These are phyloP conservation scores for Eubasilissa regina DNA, from an alignment of 1,140 invertebrate genomes.

Conservation along the genomic window DNA sequence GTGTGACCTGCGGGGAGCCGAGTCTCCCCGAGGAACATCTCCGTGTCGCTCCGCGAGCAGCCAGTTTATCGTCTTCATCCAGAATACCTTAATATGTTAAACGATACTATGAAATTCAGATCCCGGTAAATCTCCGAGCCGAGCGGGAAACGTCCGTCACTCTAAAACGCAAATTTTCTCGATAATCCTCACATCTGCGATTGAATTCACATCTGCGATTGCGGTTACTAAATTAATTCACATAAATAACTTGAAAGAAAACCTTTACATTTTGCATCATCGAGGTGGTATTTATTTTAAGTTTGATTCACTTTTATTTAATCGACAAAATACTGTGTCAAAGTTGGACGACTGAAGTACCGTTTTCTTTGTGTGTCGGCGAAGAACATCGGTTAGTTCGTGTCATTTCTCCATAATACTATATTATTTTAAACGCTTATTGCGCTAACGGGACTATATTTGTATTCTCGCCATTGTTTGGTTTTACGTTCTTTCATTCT, in stretches of 20 bases:
- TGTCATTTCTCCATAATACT: no score
- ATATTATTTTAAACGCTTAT: no score
- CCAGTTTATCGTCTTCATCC: neutral
- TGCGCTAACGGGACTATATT: no score
- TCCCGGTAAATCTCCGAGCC: constrained; percentile 7
- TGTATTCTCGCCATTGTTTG: neutral
- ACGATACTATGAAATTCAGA: constrained; percentile 42
- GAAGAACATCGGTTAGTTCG: neutral
- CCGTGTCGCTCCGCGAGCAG: neutral
- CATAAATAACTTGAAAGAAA: neutral
- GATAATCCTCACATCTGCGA: neutral
- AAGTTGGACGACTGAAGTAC: neutral
- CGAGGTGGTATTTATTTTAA: neutral
- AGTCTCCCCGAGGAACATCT: neutral
- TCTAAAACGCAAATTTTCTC: constrained; percentile 8
- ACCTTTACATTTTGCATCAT: neutral
- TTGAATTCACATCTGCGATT: constrained; percentile 1
- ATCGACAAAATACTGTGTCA: neutral
- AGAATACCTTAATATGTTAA: constrained; percentile 46
- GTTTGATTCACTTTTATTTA: neutral
- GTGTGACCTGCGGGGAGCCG: neutral
- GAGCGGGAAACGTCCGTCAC: neutral
- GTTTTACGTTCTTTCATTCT: no score
- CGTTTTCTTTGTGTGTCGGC: constrained; percentile 15
- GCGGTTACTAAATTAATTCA: neutral